A percentile compares a stretch with the other conserved stretches of the same genome.
Conservation (phyloP, 2,888 invertebrate genomes). For the Mythimna impura region DNA sequence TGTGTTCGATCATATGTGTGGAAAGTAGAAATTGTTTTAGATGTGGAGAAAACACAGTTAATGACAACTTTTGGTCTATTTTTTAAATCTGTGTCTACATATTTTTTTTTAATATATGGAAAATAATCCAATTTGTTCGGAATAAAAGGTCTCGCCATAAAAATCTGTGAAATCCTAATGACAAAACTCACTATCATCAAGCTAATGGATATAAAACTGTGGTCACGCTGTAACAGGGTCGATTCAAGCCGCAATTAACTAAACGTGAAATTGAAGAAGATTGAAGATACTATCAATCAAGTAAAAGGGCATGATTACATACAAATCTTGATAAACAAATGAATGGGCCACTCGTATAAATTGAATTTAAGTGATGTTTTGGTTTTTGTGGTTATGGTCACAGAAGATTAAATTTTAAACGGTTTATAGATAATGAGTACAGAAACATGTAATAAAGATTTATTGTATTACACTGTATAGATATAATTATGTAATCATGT, state of each 20-base stretch:
- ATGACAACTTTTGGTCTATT: neutral
- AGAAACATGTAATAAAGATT: neutral
- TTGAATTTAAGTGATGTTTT: conserved; percentile 84
- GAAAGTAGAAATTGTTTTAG: neutral
- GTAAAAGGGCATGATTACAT: conserved; percentile 86
- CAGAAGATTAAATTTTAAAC: conserved; percentile 42
- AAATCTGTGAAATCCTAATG: conserved; percentile 59
- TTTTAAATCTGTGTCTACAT: rapidly evolving
- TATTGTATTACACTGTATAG: neutral
- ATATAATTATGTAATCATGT: too few relatives aligned
- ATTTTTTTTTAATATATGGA: neutral
- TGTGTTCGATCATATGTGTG: conserved; percentile 18
- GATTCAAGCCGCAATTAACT: conserved; percentile 79
- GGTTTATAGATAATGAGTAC: conserved; percentile 7
- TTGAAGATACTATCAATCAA: conserved; percentile 86
- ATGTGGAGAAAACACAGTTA: neutral
- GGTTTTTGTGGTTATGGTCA: conserved; percentile 66
- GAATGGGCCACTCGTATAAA: conserved; percentile 86
- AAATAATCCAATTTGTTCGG: neutral
- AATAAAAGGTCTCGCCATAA: conserved; percentile 5
- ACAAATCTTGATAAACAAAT: conserved; percentile 88
- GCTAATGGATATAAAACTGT: conserved; percentile 74
- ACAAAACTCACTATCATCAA: conserved; percentile 71
- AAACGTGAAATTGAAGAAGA: conserved; percentile 82
- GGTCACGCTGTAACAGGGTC: conserved; percentile 68